These are phyloP conservation scores for Tribolium castaneum DNA, from an alignment of 1,140 invertebrate species.

Conservation along the genomic window DNA sequence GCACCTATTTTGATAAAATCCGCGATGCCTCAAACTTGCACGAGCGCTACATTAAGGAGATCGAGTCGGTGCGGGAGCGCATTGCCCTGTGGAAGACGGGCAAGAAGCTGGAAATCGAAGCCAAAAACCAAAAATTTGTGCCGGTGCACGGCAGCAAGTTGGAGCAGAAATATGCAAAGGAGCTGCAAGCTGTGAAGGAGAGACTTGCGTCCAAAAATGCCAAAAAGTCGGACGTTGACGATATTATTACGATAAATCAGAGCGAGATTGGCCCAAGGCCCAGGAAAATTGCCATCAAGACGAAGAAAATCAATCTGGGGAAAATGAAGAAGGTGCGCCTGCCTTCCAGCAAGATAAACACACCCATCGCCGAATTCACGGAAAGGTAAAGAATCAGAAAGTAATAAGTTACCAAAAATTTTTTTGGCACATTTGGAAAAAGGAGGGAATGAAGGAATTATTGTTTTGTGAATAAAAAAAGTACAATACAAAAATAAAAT, in stretches of 20 bases:
- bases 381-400: not conserved
- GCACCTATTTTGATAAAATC: conserved; percentile 60
- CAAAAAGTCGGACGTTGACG: not conserved
- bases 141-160: conserved; percentile 1
- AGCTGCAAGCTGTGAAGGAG: not conserved
- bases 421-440: too few species aligned
- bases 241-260: conserved; percentile 1
- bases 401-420: too few species aligned
- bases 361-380: not conserved
- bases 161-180: not conserved
- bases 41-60: conserved; percentile 56
- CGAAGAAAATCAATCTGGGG: not conserved
- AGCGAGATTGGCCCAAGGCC: conserved; percentile 3
- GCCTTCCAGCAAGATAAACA: not conserved
- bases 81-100: conserved; percentile 30
- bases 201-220: conserved; percentile 12
- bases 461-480: too few species aligned
- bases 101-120: not conserved
- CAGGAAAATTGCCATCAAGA: conserved; percentile 7
- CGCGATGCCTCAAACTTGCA: conserved; percentile 52
- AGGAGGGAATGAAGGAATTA: too few species aligned
- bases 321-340: not conserved
- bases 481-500: too few species aligned
- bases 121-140: conserved; percentile 29
- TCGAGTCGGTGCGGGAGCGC: conserved; percentile 55